Evolutionary conservation across 2,888 invertebrate genomes (phyloP).

Genomic region (Amblyteles armatorius): DNA sequence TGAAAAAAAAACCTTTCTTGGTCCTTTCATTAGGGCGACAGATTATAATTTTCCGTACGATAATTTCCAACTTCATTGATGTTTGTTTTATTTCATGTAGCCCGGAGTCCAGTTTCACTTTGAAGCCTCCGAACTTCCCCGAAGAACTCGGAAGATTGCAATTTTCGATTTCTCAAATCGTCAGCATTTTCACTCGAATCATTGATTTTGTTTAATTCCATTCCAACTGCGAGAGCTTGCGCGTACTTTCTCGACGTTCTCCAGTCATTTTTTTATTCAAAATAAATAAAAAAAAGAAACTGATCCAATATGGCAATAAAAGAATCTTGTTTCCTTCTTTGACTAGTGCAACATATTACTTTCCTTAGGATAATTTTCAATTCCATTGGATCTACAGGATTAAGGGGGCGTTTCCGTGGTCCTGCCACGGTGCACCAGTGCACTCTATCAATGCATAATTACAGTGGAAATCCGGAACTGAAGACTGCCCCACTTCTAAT

Average conservation of each 20-base stretch:
- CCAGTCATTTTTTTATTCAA: too few species aligned
- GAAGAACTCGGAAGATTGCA: slow-evolving; percentile 13
- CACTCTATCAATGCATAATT: slow-evolving; percentile 6
- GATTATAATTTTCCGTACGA: not conserved
- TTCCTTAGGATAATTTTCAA: not conserved
- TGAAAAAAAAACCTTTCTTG: too few species aligned
- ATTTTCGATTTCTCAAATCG: slow-evolving; percentile 27
- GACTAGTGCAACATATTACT: not conserved
- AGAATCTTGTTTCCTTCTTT: too few species aligned
- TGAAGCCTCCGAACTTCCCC: not conserved
- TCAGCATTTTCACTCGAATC: slow-evolving; percentile 3
- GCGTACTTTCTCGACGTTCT: not conserved
- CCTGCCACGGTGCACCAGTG: not conserved
- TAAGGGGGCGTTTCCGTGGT: not conserved
- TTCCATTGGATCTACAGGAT: too few species aligned
- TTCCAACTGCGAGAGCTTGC: not conserved
- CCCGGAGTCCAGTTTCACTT: not conserved
- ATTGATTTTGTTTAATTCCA: too few species aligned
- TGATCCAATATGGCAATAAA: not conserved
- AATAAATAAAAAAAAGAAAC: too few species aligned
- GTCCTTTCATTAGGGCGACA: not conserved
- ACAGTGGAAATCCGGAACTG: slow-evolving; percentile 5
- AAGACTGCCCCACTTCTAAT: slow-evolving; percentile 18
- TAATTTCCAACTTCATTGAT: not conserved
- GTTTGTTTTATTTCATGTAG: not conserved